phyloP scores from a whole-genome alignment of 2,797 vertebrate genomes.

The Lithobates sylvaticus region DNA sequence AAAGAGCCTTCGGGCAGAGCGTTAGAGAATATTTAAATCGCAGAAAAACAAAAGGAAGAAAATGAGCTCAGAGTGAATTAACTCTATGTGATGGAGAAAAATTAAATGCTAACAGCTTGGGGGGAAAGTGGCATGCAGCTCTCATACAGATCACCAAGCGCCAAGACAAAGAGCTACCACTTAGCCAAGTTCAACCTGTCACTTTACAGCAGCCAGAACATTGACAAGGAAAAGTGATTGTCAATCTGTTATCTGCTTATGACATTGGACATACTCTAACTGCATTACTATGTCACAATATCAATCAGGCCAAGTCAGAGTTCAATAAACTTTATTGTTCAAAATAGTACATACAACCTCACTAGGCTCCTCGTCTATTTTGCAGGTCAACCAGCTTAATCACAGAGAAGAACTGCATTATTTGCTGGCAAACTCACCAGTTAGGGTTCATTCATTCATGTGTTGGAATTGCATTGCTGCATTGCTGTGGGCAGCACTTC shows the following conservation, averaged over 20 bases:
- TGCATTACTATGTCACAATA: too few relatives aligned
- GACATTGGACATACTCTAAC: too few relatives aligned
- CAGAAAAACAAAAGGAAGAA: constrained; percentile 34
- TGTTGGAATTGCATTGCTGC: too few relatives aligned
- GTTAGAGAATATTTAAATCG: constrained; percentile 17
- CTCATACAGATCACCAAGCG: constrained; percentile 14
- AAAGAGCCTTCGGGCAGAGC: constrained; percentile 2
- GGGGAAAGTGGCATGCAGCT: constrained; percentile 16
- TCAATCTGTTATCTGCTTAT: neutral
- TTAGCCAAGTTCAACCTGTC: neutral
- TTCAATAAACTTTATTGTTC: too few relatives aligned
- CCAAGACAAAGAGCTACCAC: constrained; percentile 24
- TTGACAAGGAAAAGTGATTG: neutral
- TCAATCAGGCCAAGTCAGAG: too few relatives aligned
- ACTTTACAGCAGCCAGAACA: neutral
- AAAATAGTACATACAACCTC: too few relatives aligned
- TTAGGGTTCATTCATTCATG: too few relatives aligned
- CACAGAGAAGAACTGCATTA: too few relatives aligned
- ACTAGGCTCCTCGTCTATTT: too few relatives aligned
- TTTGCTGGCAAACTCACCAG: too few relatives aligned
- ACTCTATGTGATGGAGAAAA: constrained; percentile 3
- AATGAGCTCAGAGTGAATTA: constrained; percentile 33
- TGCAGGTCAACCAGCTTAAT: too few relatives aligned
- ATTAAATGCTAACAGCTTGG: constrained; percentile 29
- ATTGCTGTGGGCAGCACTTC: too few relatives aligned